Conservation (phyloP, 2,888 invertebrate genomes). For the Trichogramma dendrolimi region DNA sequence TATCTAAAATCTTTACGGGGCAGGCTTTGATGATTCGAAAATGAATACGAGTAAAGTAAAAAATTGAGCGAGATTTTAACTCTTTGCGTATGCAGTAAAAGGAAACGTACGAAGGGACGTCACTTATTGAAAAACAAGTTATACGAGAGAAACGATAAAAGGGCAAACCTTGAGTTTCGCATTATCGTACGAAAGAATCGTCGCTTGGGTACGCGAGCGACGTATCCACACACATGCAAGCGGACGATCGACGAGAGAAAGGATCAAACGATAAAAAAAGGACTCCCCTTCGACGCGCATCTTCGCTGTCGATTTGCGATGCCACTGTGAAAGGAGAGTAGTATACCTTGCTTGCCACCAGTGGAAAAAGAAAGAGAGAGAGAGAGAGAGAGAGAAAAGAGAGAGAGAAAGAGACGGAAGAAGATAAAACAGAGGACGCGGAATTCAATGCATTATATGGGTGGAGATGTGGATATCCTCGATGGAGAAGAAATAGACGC, state of each 20-base stretch:
- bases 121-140: conserved; percentile 10
- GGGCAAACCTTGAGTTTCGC: not conserved
- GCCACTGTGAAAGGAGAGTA: too few relatives aligned
- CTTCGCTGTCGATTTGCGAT: too few relatives aligned
- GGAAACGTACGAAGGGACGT: not conserved
- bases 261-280: conserved; percentile 7
- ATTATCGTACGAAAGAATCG: conserved; percentile 16
- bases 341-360: not conserved
- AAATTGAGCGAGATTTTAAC: not conserved
- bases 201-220: not conserved
- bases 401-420: not conserved
- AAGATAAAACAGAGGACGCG: not conserved
- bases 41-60: not conserved
- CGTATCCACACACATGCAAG: conserved; percentile 4
- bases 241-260: not conserved
- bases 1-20: too few relatives aligned
- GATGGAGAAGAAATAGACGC: not conserved
- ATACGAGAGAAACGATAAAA: conserved; percentile 1
- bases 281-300: not conserved
- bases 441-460: not conserved
- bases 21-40: not conserved
- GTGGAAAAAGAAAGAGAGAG: not conserved
- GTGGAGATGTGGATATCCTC: not conserved
- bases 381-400: not conserved
- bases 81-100: not conserved